These are phyloP conservation scores for Pyrgus malvae DNA, from an alignment of 2,888 invertebrate species.

Conservation along the genomic window DNA sequence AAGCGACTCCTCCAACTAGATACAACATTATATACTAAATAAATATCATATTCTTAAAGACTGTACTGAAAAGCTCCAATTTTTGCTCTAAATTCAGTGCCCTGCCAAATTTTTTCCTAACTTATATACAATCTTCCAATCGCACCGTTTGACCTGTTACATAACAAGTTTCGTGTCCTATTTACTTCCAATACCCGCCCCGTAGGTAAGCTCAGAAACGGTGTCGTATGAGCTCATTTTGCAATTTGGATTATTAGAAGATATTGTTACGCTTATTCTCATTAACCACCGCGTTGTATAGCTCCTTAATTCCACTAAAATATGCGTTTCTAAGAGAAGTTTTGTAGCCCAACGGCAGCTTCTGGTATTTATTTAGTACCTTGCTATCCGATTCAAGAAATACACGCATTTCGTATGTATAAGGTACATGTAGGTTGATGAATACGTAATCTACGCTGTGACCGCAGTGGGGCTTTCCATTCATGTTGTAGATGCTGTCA, in stretches of 20 bases:
- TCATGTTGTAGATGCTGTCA: slow-evolving; percentile 50
- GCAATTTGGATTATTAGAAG: slow-evolving; percentile 16
- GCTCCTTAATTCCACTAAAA: slow-evolving; percentile 59
- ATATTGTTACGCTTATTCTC: slow-evolving; percentile 39
- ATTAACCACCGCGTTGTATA: slow-evolving; percentile 52
- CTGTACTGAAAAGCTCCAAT: slow-evolving; percentile 55
- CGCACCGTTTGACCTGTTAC: slow-evolving; percentile 10
- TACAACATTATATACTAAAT: slow-evolving; percentile 79
- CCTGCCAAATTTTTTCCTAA: neutral
- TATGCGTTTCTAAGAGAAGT: slow-evolving; percentile 56
- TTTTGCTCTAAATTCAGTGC: slow-evolving; percentile 56
- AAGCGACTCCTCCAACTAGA: slow-evolving; percentile 80
- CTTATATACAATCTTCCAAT: slow-evolving; percentile 7
- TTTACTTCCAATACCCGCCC: slow-evolving; percentile 26
- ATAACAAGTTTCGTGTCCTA: slow-evolving; percentile 24
- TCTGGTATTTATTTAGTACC: slow-evolving; percentile 59
- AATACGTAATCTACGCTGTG: slow-evolving; percentile 67
- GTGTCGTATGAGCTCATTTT: slow-evolving; percentile 27
- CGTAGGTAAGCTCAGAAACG: slow-evolving; percentile 15
- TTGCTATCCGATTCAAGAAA: slow-evolving; percentile 51
- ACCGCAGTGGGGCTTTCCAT: slow-evolving; percentile 57
- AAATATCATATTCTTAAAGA: slow-evolving; percentile 71
- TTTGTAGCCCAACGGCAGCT: slow-evolving; percentile 57
- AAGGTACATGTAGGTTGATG: slow-evolving; percentile 42
- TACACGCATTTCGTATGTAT: slow-evolving; percentile 66